Evolutionary conservation across 1,140 invertebrate genomes (phyloP).

Genomic region (Bursaphelenchus mucronatus): DNA sequence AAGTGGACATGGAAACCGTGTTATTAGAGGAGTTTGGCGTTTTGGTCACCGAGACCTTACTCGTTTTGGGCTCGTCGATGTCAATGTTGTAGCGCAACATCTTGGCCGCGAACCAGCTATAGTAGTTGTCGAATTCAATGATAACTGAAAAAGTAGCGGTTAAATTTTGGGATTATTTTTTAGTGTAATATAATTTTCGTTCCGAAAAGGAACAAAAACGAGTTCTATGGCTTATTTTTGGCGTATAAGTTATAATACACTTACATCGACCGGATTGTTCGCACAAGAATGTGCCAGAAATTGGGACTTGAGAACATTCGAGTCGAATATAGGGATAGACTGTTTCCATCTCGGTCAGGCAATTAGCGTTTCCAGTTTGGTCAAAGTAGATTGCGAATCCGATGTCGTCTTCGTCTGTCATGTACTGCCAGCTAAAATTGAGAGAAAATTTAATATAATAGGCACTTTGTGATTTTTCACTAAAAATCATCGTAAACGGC

Average conservation of each 20-base stretch:
- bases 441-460: not conserved
- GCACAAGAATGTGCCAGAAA: slow-evolving; percentile 51
- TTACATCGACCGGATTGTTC: slow-evolving; percentile 55
- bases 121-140: slow-evolving; percentile 60
- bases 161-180: not conserved
- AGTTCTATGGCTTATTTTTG: not conserved
- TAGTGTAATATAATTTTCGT: not conserved
- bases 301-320: slow-evolving; percentile 57
- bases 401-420: slow-evolving; percentile 60
- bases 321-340: slow-evolving; percentile 60
- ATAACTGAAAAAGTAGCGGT: slow-evolving; percentile 48
- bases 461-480: not conserved
- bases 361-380: slow-evolving; percentile 42
- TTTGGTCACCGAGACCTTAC: not conserved
- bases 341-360: slow-evolving; percentile 59
- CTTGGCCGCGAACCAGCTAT: slow-evolving; percentile 59
- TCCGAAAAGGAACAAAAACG: slow-evolving; percentile 1
- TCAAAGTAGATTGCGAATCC: slow-evolving; percentile 59
- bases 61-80: slow-evolving; percentile 49
- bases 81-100: slow-evolving; percentile 60
- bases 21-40: no score
- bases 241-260: slow-evolving; percentile 22
- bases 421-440: slow-evolving; percentile 57
- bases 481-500: not conserved
- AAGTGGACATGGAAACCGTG: no score